These are phyloP conservation scores for Trachymyrmex cornetzi DNA, from an alignment of 1,140 invertebrate genomes.

Conservation along the genomic window DNA sequence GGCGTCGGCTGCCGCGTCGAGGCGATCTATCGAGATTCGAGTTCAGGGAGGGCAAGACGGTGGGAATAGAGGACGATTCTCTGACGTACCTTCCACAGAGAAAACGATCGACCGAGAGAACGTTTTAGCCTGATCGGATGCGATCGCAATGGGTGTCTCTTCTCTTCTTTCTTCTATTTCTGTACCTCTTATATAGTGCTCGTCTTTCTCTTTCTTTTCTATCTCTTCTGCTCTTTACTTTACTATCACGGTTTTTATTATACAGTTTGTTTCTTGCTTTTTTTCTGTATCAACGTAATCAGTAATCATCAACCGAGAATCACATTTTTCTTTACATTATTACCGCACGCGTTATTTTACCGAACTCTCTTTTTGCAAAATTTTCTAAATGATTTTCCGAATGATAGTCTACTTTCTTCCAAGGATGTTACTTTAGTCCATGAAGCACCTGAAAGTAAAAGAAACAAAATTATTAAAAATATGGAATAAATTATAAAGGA, in stretches of 20 bases:
- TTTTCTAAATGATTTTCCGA: neutral
- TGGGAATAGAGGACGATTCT: slow-evolving; percentile 41
- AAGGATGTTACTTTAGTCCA: slow-evolving; percentile 46
- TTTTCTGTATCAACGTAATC: slow-evolving; percentile 45
- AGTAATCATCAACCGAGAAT: slow-evolving; percentile 38
- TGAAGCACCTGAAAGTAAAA: slow-evolving; percentile 46
- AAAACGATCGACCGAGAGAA: slow-evolving; percentile 67
- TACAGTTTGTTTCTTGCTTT: slow-evolving; percentile 14
- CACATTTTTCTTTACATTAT: slow-evolving; percentile 73
- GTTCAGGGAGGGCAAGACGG: slow-evolving; percentile 5
- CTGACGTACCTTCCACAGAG: slow-evolving; percentile 49
- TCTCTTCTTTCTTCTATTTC: neutral
- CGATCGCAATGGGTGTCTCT: slow-evolving; percentile 24
- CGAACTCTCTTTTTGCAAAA: neutral
- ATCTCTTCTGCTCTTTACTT: neutral
- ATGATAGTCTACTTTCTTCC: neutral
- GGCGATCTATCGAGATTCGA: slow-evolving; percentile 62
- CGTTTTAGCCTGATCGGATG: slow-evolving; percentile 46
- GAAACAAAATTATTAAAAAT: neutral
- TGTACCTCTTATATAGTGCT: neutral
- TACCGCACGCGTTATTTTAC: slow-evolving; percentile 8
- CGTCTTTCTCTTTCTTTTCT: neutral
- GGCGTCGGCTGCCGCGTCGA: slow-evolving; percentile 61
- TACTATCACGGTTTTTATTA: slow-evolving; percentile 29
- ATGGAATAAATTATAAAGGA: neutral